A percentile compares a stretch with the other conserved stretches of the same genome.
These are phyloP conservation scores for Macrochelys suwanniensis DNA, from an alignment of 2,797 vertebrate genomes.

Conservation along the genomic window DNA sequence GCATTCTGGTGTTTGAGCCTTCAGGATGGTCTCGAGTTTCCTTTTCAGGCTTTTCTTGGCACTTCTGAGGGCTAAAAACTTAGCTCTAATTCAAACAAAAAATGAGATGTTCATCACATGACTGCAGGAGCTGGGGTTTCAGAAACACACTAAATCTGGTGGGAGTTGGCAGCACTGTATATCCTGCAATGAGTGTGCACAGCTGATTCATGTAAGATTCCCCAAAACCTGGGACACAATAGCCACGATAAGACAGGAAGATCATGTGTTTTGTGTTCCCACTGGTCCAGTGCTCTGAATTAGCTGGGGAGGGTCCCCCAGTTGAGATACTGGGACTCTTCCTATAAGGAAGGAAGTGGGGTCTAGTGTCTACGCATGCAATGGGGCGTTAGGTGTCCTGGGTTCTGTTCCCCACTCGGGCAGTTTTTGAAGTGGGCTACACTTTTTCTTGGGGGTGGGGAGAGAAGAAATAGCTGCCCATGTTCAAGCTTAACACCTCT, in stretches of 20 bases:
- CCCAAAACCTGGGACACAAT: not conserved
- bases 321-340: not conserved
- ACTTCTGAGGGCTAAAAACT: not conserved
- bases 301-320: not conserved
- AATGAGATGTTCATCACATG: fast-evolving
- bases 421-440: too few relatives aligned
- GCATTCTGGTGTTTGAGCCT: not conserved
- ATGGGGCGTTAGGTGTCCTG: not conserved
- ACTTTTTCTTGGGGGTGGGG: not conserved
- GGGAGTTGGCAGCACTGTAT: too few relatives aligned
- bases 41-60: fast-evolving
- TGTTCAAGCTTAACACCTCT: not conserved
- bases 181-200: not conserved
- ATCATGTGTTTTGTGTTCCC: not conserved
- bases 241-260: not conserved
- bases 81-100: fast-evolving
- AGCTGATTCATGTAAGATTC: not conserved
- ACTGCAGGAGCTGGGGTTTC: not conserved
- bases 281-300: not conserved
- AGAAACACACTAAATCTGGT: not conserved
- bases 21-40: fast-evolving
- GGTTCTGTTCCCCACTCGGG: not conserved
- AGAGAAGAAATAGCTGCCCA: not conserved
- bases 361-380: not conserved
- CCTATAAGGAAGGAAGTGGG: not conserved